phyloP scores from a whole-genome alignment of 2,113 vertebrate genomes.

The Saimiri boliviensis region DNA sequence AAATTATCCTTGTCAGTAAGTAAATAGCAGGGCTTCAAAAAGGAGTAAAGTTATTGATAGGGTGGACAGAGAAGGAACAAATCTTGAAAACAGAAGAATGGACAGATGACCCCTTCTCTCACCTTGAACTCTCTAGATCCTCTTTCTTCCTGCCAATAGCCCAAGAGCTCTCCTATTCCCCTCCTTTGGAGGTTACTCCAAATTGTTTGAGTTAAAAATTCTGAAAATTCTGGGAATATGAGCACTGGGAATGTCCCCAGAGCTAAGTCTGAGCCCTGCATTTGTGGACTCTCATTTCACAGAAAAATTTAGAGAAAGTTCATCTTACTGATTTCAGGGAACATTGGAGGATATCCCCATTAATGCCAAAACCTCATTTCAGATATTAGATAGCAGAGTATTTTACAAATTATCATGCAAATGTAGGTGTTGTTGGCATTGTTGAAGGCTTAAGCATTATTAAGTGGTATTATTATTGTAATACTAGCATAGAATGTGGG shows the following conservation, averaged over 20 bases:
- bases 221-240: background rate
- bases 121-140: background rate
- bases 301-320: background rate
- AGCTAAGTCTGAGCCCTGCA: background rate
- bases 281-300: background rate
- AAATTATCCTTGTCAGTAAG: background rate
- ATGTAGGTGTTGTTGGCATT: background rate
- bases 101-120: background rate
- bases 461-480: constrained; percentile 24
- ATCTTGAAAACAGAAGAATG: background rate
- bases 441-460: constrained; percentile 25
- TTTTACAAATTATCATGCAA: background rate
- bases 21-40: background rate
- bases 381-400: background rate
- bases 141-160: background rate
- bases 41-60: background rate
- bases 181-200: background rate
- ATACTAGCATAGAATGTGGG: background rate
- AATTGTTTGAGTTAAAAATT: background rate
- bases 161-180: background rate
- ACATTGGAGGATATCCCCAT: background rate
- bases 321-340: background rate
- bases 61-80: background rate
- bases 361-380: background rate
- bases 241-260: too few relatives aligned